phyloP scores from a whole-genome alignment of 2,113 vertebrate species.

The Callocephalon fimbriatum region DNA sequence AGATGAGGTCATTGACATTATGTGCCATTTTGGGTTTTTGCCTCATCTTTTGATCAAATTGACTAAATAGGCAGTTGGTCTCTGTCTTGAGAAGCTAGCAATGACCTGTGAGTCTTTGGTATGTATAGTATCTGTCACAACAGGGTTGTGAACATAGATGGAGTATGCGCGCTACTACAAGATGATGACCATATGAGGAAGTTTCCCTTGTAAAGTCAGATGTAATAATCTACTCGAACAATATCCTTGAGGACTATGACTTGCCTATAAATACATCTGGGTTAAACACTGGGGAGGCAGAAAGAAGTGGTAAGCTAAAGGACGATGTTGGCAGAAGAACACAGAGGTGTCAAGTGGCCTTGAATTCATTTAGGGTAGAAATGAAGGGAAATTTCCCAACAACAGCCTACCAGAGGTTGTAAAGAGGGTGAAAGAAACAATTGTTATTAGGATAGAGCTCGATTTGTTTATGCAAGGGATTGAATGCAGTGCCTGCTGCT shows the following conservation, averaged over 20 bases:
- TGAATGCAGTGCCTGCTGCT: neutral
- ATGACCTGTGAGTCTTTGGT: neutral
- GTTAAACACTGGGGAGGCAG: neutral
- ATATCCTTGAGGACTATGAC: neutral
- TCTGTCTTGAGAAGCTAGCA: neutral
- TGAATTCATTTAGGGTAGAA: conserved; percentile 34
- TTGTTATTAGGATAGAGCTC: neutral
- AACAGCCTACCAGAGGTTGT: neutral
- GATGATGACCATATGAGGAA: neutral
- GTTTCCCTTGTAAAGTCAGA: neutral
- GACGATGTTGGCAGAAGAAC: conserved; percentile 53
- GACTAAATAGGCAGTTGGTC: rapidly evolving
- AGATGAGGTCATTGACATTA: neutral
- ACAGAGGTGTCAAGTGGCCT: conserved; percentile 4
- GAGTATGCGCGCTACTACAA: neutral
- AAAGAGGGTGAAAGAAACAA: neutral
- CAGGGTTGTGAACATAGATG: neutral
- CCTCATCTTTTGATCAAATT: rapidly evolving
- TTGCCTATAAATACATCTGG: neutral
- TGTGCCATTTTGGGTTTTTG: neutral
- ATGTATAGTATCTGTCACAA: neutral
- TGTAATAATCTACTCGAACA: neutral
- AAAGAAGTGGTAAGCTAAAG: neutral
- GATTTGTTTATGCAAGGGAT: neutral
- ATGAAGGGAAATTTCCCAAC: conserved; percentile 2